phyloP scores from a whole-genome alignment of 2,113 vertebrate species.

The Malurus cyaneus region DNA sequence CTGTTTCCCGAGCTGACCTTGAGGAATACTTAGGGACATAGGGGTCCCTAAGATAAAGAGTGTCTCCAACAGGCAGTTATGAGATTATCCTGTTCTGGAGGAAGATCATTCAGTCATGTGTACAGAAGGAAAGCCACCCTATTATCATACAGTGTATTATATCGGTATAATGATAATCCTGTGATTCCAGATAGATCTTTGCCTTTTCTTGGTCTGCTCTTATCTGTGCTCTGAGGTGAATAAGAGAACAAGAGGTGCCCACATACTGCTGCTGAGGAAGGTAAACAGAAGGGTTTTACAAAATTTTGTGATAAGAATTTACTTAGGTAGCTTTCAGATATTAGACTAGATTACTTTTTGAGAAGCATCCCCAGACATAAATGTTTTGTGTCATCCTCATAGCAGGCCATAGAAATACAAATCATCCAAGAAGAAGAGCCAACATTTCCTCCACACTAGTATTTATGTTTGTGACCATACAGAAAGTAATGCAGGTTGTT shows the following conservation, averaged over 20 bases:
- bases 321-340: background rate
- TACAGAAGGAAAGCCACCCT: background rate
- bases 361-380: background rate
- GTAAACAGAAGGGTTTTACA: background rate
- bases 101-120: background rate
- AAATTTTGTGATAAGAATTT: background rate
- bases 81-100: background rate
- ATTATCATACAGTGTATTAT: background rate
- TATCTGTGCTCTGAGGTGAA: background rate
- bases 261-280: background rate
- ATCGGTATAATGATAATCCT: background rate
- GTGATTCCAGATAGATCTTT: background rate
- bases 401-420: background rate
- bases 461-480: background rate
- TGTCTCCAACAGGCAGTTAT: background rate
- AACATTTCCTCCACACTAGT: background rate
- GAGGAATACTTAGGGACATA: background rate
- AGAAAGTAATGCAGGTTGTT: background rate
- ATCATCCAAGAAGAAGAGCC: background rate
- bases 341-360: background rate
- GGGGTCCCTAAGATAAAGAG: background rate
- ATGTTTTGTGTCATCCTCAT: background rate
- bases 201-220: background rate
- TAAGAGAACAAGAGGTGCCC: background rate
- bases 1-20: background rate